Conservation (phyloP, 2,888 invertebrate genomes). For the Sarcophaga subvicina region DNA sequence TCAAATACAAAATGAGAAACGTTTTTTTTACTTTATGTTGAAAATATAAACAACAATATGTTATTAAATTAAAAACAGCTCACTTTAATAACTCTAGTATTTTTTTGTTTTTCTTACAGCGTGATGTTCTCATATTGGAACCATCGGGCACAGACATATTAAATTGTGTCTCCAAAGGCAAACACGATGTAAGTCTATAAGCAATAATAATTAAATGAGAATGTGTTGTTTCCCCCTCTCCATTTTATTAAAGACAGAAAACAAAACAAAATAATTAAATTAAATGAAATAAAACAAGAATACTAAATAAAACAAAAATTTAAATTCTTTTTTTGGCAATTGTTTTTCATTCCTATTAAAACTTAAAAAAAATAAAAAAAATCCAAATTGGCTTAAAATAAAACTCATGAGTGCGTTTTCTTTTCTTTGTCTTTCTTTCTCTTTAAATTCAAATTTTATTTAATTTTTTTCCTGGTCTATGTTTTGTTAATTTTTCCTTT, state of each 20-base stretch:
- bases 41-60: no score
- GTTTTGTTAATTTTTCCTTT: conserved; percentile 23
- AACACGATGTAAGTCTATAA: conserved; percentile 89
- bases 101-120: conserved; percentile 84
- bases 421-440: conserved; percentile 56
- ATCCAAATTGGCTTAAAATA: conserved; percentile 52
- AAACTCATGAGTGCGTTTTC: conserved; percentile 65
- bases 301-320: conserved; percentile 32
- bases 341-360: conserved; percentile 10
- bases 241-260: conserved; percentile 47
- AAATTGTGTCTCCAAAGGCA: conserved; percentile 96
- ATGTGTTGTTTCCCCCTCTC: not conserved
- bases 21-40: no score
- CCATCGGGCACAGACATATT: conserved; percentile 91
- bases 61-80: not conserved
- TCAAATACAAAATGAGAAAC: no score
- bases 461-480: conserved; percentile 35
- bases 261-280: conserved; percentile 13
- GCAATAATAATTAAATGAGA: not conserved
- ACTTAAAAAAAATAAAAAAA: conserved; percentile 34
- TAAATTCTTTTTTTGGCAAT: conserved; percentile 33
- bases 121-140: conserved; percentile 93
- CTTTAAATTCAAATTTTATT: conserved; percentile 50
- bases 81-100: not conserved
- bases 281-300: no score